Evolutionary conservation across 2,797 vertebrate species (phyloP), one percentile per base, ranked within the genome.

Genomic region (Hoplostethus atlanticus): DNA sequence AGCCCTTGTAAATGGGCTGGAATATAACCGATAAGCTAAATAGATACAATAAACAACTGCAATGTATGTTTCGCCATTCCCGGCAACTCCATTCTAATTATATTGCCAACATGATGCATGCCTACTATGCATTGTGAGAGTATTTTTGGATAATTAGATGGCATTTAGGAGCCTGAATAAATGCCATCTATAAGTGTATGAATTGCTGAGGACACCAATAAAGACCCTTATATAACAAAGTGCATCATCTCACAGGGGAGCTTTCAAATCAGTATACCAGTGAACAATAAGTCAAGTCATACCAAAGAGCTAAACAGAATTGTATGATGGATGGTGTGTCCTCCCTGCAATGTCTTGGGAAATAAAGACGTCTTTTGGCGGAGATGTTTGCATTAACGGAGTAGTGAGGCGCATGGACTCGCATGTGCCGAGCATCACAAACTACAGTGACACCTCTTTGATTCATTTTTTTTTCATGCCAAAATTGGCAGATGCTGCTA

Each of bases 291-390:
- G 53, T 52, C 28, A 31, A 74, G 71, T 70, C 64, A 71, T 63
- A 80, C 46, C 55, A 38, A 36, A 17, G 53, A 67, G 71, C 71
- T 59, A 42, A 5, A 67, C 68, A 38, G 61, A 61, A 79, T 47
- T 42, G 62, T 44, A 38, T 89, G 84, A 89, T 77, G 77, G 83
- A 64, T 51, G 36, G 80, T 85, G 66, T 61, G 53, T 76, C 72
- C 79, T 74, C 50, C 10, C 52, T 9, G 55, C 66, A 42, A 13
- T 38, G 75, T 77, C 77, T 47, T 54, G 57, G 81, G 58, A 74
- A 82, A 84, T 64, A 54, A 84, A 77, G 40, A 73, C 70, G 47
- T 77, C 72, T 88, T 81, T 71, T 38, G 74, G 25, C 21, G 48
- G 25, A 48, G 69, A 74, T 67, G 73, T 77, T 69, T 73, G n/a